These are phyloP conservation scores for Cynopterus sphinx DNA, from an alignment of 2,797 vertebrate species.

Conservation along the genomic window DNA sequence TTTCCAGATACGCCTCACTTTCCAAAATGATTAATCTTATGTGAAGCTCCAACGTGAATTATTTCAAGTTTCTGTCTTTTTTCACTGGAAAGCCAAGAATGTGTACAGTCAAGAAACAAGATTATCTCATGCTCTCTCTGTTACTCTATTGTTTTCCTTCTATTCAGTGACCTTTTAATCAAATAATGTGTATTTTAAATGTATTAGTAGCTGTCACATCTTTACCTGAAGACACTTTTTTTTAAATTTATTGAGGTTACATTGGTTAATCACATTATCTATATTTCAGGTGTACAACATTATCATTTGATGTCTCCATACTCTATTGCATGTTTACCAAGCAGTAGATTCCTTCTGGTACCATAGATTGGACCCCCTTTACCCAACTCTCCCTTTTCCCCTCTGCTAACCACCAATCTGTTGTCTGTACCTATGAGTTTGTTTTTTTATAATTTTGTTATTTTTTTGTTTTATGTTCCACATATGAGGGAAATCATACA, in stretches of 20 bases:
- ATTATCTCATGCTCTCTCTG: neutral
- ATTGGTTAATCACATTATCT: neutral
- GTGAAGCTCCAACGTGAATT: neutral
- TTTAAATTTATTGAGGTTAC: neutral
- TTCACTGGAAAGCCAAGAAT: neutral
- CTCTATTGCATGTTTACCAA: neutral
- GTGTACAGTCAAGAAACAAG: neutral
- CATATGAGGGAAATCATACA: neutral
- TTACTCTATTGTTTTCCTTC: neutral
- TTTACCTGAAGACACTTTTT: neutral
- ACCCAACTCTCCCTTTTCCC: neutral
- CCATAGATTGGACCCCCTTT: too few relatives aligned
- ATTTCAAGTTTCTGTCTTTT: neutral
- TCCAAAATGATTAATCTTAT: neutral
- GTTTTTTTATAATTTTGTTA: neutral
- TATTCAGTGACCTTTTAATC: neutral
- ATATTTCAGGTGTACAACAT: too few relatives aligned
- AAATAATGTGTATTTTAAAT: neutral
- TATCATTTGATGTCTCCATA: neutral
- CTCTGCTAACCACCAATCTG: neutral
- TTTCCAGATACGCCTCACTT: slow-evolving; percentile 15
- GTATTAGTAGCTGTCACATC: neutral
- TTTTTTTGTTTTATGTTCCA: neutral
- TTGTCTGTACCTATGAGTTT: neutral
- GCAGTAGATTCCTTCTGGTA: neutral